A percentile compares a stretch with the other conserved stretches of the same genome.
Evolutionary conservation across 1,140 invertebrate genomes (phyloP).

Genomic region (Dolichoris vasculosae): DNA sequence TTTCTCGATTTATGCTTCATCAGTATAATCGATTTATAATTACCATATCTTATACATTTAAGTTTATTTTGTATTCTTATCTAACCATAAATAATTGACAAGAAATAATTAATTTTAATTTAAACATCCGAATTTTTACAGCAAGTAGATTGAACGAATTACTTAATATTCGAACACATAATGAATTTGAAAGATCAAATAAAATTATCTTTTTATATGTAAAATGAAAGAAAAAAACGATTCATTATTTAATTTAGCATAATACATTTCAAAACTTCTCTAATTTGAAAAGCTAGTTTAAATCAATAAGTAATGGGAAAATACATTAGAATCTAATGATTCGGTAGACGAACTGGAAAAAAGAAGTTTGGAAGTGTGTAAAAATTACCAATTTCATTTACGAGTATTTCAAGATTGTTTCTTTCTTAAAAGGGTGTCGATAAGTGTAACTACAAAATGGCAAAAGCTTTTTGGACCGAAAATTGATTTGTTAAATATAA

Average conservation of each 20-base stretch:
- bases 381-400: not conserved
- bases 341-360: too few species aligned
- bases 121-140: not conserved
- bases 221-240: not conserved
- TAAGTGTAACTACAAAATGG: not conserved
- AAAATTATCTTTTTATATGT: not conserved
- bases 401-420: not conserved
- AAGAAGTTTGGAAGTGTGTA: not conserved
- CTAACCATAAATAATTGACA: not conserved
- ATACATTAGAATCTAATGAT: not conserved
- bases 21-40: not conserved
- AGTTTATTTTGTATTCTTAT: not conserved
- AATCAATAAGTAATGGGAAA: not conserved
- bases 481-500: slow-evolving; percentile 41
- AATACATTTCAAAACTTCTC: not conserved
- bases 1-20: not conserved
- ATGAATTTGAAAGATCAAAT: not conserved
- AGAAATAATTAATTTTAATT: not conserved
- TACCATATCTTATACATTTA: not conserved
- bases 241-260: not conserved
- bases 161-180: not conserved
- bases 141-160: not conserved
- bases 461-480: not conserved
- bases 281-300: not conserved
- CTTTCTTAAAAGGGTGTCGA: not conserved